Base-by-base conservation (phyloP, 2,113 vertebrate species). In the Thymallus thymallus region DNA sequence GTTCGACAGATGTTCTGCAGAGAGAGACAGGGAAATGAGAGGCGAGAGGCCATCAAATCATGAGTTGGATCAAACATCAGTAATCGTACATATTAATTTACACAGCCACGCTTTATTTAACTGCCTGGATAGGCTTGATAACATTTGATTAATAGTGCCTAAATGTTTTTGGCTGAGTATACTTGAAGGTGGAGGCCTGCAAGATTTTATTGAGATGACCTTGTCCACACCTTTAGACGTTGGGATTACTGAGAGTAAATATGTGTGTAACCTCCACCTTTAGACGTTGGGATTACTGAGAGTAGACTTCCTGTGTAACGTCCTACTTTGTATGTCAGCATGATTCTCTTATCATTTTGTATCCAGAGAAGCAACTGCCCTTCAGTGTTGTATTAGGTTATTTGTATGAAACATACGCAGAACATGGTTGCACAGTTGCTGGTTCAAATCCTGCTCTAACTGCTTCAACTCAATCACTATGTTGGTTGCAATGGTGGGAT, bases 1-100 rank as follows among this genome's bases (percentile, higher is more conserved):
- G 87, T 80, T 66, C 63, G 80, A 51, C 87, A 90, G 82, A 91
- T 88, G 90, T 82, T 81, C 20, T 66, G 68, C 73, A 48, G 48
- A 30, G 68, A 83, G 12, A 51, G 13, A 41, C 32, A 29, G 35
- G 13, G 23, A 71, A 58, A 70, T n/a, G 18, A 6, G 6, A 69
- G 68, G 68, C 69, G 23, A 60, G 69, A 29, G 55, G 68, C 68
- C 73, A 62, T 48, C 76, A 22, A 22, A 63, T 35, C 62, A 16
- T 12, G 77, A 70, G 65, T 75, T 76, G 64, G 51, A 82, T 83
- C 71, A 82, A 82, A 71, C 76, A 80, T 46, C 66, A 75, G 9
- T 24, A 76, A 69, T 71, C 66, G 60, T 68, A 13, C 48, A 20
- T 10, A 16, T 74, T 35, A 58, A 23, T 86, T 82, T 71, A 73